Base-by-base conservation (phyloP, 2,113 vertebrate genomes). In the Leuciscus idus region DNA sequence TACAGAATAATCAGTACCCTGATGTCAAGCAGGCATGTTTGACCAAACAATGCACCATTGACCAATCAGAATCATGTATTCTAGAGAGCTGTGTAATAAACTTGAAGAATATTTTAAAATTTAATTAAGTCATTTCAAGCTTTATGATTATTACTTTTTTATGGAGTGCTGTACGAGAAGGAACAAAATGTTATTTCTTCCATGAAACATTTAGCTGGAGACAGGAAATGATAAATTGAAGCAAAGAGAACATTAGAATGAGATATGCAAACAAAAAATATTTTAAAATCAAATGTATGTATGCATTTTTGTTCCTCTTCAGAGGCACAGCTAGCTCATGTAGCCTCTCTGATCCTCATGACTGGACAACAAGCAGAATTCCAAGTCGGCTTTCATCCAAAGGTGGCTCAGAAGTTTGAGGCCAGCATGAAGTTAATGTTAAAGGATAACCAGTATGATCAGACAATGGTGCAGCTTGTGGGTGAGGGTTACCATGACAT, bases 401-500 rank as follows among this genome's bases (percentile, higher is more conserved):
- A 81, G 0, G 75, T 92, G 80, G 85, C 93, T 4, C 92, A 94
- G 62, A 94, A 2, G 3, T 77, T 93, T 62, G 90, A 93, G 70
- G 95, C 93, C 55, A 90, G 46, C 82, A 92, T 99, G 62, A 89
- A 33, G 30, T 52, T 98, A 39, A 90, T 93, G 1, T 91, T 98
- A 79, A 84, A 95, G 66, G 90, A 96, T 91, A 96, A 94, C 87
- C 95, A 92, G 3, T 96, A 94, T 4, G 94, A 95, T 78, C 93
- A 94, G 4, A 95, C 89, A 10, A 5, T 61, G 62, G 91, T 99
- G 81, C 92, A 90, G 66, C 68, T 98, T 86, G 85, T 91, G 11
- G 97, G 94, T 1, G 96, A 98, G 80, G 93, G 96, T 72, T 96
- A 95, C 4, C 87, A 94, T 86, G 95, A 96, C 36, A 93, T 96